Conservation (phyloP, 2,797 vertebrate genomes). For the Argyrosomus regius region DNA sequence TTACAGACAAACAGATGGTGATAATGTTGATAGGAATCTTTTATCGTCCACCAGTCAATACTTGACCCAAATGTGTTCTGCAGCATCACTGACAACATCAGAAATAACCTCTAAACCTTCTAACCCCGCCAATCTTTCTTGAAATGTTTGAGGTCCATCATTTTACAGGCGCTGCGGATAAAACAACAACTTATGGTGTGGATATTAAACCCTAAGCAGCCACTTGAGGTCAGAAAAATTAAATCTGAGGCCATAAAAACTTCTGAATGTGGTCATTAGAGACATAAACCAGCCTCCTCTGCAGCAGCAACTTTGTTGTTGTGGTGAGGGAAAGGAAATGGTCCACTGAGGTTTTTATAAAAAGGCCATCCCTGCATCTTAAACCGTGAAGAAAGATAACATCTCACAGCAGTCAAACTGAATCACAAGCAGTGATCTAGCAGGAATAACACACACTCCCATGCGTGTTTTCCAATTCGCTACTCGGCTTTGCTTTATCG, state of each 20-base stretch:
- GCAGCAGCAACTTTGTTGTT: slow-evolving; percentile 8
- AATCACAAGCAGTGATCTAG: slow-evolving; percentile 45
- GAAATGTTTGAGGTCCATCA: slow-evolving; percentile 14
- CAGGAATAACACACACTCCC: slow-evolving; percentile 45
- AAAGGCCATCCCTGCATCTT: slow-evolving; percentile 19
- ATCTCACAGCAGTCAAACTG: slow-evolving; percentile 45
- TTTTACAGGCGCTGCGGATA: slow-evolving; percentile 1
- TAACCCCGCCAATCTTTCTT: neutral
- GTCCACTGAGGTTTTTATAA: slow-evolving; percentile 34
- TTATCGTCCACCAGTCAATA: neutral
- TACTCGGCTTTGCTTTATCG: slow-evolving; percentile 34
- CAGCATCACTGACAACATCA: neutral
- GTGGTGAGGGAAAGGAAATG: slow-evolving; percentile 1
- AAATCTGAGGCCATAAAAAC: slow-evolving; percentile 24
- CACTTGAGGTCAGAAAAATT: slow-evolving; percentile 27
- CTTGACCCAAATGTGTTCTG: neutral
- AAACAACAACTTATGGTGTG: slow-evolving; percentile 20
- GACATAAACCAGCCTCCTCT: slow-evolving; percentile 14
- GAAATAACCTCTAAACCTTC: slow-evolving; percentile 7
- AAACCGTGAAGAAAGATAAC: slow-evolving; percentile 31
- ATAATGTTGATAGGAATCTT: neutral
- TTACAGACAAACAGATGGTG: neutral
- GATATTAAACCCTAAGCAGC: slow-evolving; percentile 28
- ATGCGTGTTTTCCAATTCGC: slow-evolving; percentile 39
- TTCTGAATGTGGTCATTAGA: neutral